Conservation (phyloP, 2,797 vertebrate species). For the Enteromius trimaculatus region DNA sequence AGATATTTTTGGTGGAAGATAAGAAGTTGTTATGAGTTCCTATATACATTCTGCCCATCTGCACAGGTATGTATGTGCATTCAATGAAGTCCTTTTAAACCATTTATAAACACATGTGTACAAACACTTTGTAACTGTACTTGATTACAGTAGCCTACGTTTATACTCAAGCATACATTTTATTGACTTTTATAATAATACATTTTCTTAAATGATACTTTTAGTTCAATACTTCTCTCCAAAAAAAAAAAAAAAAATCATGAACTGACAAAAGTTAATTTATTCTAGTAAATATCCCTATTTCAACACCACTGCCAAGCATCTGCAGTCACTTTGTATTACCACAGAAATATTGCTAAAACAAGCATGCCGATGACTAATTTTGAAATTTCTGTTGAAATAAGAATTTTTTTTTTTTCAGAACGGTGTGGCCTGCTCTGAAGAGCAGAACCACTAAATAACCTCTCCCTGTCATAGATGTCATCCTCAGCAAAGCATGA, state of each 20-base stretch:
- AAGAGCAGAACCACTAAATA: slow-evolving; percentile 21
- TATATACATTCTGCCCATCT: background rate
- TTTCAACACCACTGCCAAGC: background rate
- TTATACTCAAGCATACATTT: background rate
- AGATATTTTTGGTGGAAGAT: slow-evolving; percentile 37
- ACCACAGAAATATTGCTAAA: slow-evolving; percentile 5
- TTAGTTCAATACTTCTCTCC: background rate
- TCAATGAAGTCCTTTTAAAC: background rate
- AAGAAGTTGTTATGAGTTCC: slow-evolving; percentile 23
- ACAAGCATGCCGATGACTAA: background rate
- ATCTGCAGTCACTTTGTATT: background rate
- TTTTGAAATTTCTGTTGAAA: slow-evolving; percentile 1
- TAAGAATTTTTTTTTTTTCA: slow-evolving; percentile 10
- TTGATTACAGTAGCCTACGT: background rate
- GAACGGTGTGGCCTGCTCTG: background rate
- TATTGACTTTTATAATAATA: background rate
- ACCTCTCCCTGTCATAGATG: slow-evolving; percentile 19
- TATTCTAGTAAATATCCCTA: background rate
- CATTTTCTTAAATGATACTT: background rate
- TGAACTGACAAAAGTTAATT: background rate
- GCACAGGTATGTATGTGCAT: background rate
- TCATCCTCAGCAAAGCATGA: slow-evolving; percentile 63
- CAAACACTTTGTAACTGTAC: background rate
- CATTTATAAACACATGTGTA: background rate
- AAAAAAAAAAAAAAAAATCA: background rate